Base-by-base conservation (phyloP, 2,888 invertebrate species). In the Tyria jacobaeae region DNA sequence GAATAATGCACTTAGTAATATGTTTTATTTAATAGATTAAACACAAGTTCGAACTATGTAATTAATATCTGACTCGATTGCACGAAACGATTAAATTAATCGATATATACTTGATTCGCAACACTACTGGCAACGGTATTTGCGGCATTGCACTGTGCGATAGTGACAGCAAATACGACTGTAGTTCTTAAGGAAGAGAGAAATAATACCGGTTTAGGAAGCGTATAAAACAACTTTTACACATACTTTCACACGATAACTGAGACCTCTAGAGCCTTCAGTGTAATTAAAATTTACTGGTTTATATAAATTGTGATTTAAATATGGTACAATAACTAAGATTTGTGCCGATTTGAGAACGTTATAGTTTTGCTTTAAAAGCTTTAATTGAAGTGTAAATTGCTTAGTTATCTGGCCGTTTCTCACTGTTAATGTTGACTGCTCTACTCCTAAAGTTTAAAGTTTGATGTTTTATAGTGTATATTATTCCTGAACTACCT, bases 231-330 rank as follows among this genome's bases (percentile, higher is more conserved):
- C 80, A 78, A 80, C 78, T 83, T 81, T 80, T 79, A 81, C 79
- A 76, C 72, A 69, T 73, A 78, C 86, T 86, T 82, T 86, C 83
- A 80, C 79, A 76, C 71, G 74, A 65, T 73, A 60, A 63, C 64
- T 69, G 58, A 71, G 68, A 74, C 69, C 60, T 66, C 66, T n/a
- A n/a, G 60, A 66, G 57, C 47, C 31, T 41, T 39, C 31, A 61
- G 59, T 17, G 65, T 66, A 72, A 72, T 74, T 67, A 70, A 64
- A 64, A 52, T 25, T 48, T 63, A 54, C 48, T 35, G 64, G 39
- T 48, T 53, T 60, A 57, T 59, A 57, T 64, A 62, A 53, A 34
- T 50, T 24, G 41, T 39, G 17, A 54, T 57, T 57, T 65, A 39
- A 61, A 57, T 39, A 14, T 74, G 25, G 57, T 64, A 53, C 51